These are phyloP conservation scores for Geotrupes spiniger DNA, from an alignment of 2,888 invertebrate species.

Conservation along the genomic window DNA sequence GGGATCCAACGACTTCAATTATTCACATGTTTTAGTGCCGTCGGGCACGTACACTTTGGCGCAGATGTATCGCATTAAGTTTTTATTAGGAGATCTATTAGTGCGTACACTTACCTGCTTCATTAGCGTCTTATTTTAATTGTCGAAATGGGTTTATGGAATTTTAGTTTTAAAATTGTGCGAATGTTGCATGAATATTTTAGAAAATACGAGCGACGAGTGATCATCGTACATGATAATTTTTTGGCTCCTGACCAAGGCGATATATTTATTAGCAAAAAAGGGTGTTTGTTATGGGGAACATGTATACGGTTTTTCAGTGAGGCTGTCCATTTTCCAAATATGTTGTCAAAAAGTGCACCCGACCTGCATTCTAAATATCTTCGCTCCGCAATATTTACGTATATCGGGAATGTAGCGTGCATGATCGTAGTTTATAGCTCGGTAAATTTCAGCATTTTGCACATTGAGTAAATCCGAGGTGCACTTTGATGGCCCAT, in stretches of 20 bases:
- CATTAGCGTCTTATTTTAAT: too few species aligned
- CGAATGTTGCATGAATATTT: too few species aligned
- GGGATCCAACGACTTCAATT: neutral
- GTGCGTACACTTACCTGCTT: too few species aligned
- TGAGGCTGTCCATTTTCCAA: conserved; percentile 42
- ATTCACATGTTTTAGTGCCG: neutral
- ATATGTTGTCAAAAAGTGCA: conserved; percentile 40
- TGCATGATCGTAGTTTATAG: neutral
- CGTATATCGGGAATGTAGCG: conserved; percentile 1
- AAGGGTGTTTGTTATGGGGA: conserved; percentile 29
- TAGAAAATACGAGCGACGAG: too few species aligned
- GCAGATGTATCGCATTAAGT: neutral
- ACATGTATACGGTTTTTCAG: conserved; percentile 39
- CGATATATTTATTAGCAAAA: too few species aligned
- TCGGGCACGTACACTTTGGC: neutral
- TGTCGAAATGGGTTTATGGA: too few species aligned
- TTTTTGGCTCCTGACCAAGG: too few species aligned
- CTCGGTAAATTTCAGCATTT: neutral
- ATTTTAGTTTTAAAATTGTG: too few species aligned
- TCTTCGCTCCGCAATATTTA: neutral
- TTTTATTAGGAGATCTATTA: too few species aligned
- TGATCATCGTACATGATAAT: too few species aligned
- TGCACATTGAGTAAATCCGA: neutral
- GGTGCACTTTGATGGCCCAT: too few species aligned
- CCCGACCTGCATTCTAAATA: neutral